Base-by-base conservation (phyloP, 2,888 invertebrate genomes). In the Idaea biselata region DNA sequence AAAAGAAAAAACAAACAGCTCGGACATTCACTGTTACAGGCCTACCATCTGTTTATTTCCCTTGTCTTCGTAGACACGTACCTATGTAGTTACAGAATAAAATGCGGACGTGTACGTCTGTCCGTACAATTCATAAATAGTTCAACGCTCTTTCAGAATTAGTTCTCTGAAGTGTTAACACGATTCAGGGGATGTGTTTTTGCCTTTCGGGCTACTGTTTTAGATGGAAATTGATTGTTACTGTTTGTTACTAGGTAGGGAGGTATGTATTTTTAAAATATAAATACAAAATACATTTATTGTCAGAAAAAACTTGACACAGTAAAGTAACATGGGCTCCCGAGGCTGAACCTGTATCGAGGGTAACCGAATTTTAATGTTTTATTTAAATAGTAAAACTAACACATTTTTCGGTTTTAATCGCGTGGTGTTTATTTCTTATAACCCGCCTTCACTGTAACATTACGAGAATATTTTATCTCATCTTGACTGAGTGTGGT, bases 41-140 rank as follows among this genome's bases (percentile, higher is more conserved):
- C 71, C 77, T 71, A 77, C 78, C 82, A 82, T 79, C 77, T 79
- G 81, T 78, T 74, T 71, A 74, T 76, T 77, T 81, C 79, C 80
- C 80, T 73, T 70, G 70, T 72, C 75, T 78, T 76, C 72, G 75
- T 73, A 76, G 81, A 66, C 73, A 72, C 74, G 74, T 76, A 72
- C 74, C 74, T 76, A 78, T 65, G 65, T 77, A 79, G 81, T 82
- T 79, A 82, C 81, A 82, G 85, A 86, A 86, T 86, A 85, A 86
- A 89, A 89, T 79, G 79, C 87, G 88, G 86, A 84, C 84, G 84
- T 82, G 76, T 82, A 76, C 76, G 84, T 87, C 83, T 84, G 83
- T 88, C 83, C 75, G 80, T 83, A 81, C 80, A 78, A 79, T 81
- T 83, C 83, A 83, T 88, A 82, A 86, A 86, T 78, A 86, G 89